Base-by-base conservation (phyloP, 2,113 vertebrate species). In the Paramisgurnus dabryanus region DNA sequence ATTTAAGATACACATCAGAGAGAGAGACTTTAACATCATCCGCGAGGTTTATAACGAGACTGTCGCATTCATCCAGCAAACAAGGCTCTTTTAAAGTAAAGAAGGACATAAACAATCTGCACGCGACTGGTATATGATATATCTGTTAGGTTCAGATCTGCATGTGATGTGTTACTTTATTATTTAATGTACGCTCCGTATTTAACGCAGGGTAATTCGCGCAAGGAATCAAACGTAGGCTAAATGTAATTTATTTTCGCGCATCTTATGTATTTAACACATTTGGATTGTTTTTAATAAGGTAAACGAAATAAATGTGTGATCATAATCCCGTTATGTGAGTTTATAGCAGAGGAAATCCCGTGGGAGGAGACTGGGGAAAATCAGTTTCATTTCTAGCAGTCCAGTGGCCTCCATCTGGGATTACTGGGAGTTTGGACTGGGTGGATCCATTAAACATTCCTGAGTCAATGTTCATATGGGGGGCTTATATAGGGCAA, bases 391-490 rank as follows among this genome's bases (percentile, higher is more conserved):
- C 34, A 22, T 41, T 67, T 27, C 18, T 4, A 64, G 27, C 40
- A 55, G 60, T 68, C 17, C 6, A 55, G 13, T 73, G 78, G 66
- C 72, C 64, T 53, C 68, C 41, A 43, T 39, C n/a, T 34, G 18
- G 47, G 43, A 15, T 8, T 13, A 39, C 73, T 81, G 85, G 90
- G 89, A 88, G 88, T 89, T 88, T 91, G 82, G 39, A 60, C 61
- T 81, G 85, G 78, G 69, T 67, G 80, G 85, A 47, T 76, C 81
- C 76, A 58, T 53, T 58, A 27, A 40, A 78, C 86, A 89, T 90
- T 90, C 88, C 84, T 84, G 41, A 70, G 43, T 0, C 10, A 10
- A 22, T 80, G 67, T 71, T 65, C 39, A 55, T 80, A 15, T 34
- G 27, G 27, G 27, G 27, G 27, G 27, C 27, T 34, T 34, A 34